phyloP scores from a whole-genome alignment of 2,113 vertebrate genomes.

The Colistium nudipinnis region DNA sequence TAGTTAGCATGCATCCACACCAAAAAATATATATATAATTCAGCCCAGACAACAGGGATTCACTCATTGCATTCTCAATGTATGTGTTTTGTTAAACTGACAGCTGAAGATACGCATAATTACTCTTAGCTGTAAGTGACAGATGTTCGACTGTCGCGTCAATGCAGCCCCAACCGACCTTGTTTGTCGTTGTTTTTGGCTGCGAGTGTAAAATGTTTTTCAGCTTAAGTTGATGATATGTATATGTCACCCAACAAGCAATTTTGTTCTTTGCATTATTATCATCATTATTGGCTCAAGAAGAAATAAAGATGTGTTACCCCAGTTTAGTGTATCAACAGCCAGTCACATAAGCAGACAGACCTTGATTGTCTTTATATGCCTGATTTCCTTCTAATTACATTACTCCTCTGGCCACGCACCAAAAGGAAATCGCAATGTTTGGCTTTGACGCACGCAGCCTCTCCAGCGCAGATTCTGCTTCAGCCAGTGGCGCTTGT shows the following conservation, averaged over 20 bases:
- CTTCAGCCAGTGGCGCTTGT: conserved; percentile 18
- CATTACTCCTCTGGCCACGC: not conserved
- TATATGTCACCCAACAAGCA: not conserved
- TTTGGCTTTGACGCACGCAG: not conserved
- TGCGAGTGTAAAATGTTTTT: conserved; percentile 22
- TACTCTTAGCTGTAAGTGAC: conserved; percentile 35
- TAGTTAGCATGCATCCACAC: conserved; percentile 8
- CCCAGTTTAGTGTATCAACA: not conserved
- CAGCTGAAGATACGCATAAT: conserved; percentile 40
- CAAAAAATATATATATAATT: not conserved
- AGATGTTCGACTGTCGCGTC: conserved; percentile 23
- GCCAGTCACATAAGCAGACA: not conserved
- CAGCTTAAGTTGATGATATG: not conserved
- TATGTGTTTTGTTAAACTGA: conserved; percentile 44
- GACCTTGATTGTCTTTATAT: conserved; percentile 4
- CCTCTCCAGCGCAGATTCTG: not conserved
- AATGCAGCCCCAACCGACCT: conserved; percentile 17
- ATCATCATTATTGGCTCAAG: not conserved
- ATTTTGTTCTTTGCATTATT: not conserved
- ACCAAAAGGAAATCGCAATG: conserved; percentile 27
- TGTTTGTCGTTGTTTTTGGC: conserved; percentile 1
- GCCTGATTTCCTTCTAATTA: conserved; percentile 21
- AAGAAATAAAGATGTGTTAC: not conserved
- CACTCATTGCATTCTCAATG: conserved; percentile 29
- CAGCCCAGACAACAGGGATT: conserved; percentile 15